phyloP scores from a whole-genome alignment of 1,140 invertebrate species.

The Danaus plexippus region DNA sequence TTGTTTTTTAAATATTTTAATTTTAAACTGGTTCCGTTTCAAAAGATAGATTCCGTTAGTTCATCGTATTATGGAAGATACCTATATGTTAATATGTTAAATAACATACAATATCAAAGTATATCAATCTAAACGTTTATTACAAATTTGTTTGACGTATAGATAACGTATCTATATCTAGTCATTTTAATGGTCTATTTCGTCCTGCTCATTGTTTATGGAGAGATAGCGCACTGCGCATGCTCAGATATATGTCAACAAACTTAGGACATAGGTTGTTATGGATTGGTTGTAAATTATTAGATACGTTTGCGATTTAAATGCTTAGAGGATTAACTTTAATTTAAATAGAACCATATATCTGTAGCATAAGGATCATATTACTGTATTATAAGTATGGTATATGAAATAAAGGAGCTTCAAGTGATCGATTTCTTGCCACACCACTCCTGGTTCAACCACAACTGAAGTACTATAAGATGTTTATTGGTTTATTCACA shows the following conservation, averaged over 20 bases:
- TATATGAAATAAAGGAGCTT: no score
- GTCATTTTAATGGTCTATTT: slow-evolving; percentile 23
- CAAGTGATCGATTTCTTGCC: no score
- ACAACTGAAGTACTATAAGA: no score
- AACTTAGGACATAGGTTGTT: slow-evolving; percentile 32
- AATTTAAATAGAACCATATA: no score
- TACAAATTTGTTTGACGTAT: background rate
- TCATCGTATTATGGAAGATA: background rate
- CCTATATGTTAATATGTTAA: background rate
- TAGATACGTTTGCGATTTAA: background rate
- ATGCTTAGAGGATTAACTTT: no score
- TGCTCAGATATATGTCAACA: slow-evolving; percentile 61
- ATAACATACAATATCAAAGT: no score
- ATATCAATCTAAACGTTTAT: no score
- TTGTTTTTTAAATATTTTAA: background rate
- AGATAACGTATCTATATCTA: slow-evolving; percentile 15
- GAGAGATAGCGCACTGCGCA: slow-evolving; percentile 49
- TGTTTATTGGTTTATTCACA: no score
- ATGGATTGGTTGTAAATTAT: slow-evolving; percentile 20
- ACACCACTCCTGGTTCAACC: no score
- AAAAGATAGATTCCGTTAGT: background rate
- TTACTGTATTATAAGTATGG: no score
- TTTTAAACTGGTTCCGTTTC: background rate
- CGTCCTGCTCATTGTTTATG: slow-evolving; percentile 57
- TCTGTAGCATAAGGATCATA: no score